These are phyloP conservation scores for Liolophura sinensis DNA, from an alignment of 1,140 invertebrate species.

Conservation along the genomic window DNA sequence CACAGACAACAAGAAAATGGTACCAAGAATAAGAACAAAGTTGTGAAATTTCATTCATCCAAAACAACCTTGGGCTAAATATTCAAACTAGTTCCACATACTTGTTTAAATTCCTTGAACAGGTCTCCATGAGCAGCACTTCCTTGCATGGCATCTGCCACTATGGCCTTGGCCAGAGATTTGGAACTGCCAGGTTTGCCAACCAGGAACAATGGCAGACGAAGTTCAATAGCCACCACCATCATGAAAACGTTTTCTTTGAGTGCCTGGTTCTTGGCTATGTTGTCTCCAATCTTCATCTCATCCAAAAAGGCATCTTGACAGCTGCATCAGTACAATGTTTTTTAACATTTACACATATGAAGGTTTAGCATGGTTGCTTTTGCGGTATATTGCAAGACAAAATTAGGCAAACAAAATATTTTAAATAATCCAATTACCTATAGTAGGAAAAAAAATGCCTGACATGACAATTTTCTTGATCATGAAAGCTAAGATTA, in stretches of 20 bases:
- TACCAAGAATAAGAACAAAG: not conserved
- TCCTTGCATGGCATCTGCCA: constrained; percentile 49
- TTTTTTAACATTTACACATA: too few species aligned
- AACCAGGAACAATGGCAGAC: constrained; percentile 51
- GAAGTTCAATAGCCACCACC: constrained; percentile 46
- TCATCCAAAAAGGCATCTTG: constrained; percentile 45
- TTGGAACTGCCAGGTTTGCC: constrained; percentile 55
- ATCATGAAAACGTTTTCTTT: constrained; percentile 55
- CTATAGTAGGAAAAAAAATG: too few species aligned
- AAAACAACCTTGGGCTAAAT: not conserved
- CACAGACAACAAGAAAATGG: not conserved
- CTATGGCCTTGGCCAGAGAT: constrained; percentile 49
- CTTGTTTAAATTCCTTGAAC: constrained; percentile 42
- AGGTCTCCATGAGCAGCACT: constrained; percentile 26
- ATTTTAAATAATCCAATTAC: not conserved
- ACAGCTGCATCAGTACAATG: constrained; percentile 23
- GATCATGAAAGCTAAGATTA: too few species aligned
- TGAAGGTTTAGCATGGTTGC: too few species aligned
- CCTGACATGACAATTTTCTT: too few species aligned
- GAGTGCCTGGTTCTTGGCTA: constrained; percentile 48
- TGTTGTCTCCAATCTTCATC: constrained; percentile 39
- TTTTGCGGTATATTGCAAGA: too few species aligned
- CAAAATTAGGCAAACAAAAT: too few species aligned
- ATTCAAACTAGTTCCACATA: constrained; percentile 4
- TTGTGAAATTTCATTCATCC: not conserved